Percentiles rank a stretch among this genome's conserved stretches.
Evolutionary conservation across 1,140 invertebrate genomes (phyloP).

Genomic region (Centruroides sculpturatus): DNA sequence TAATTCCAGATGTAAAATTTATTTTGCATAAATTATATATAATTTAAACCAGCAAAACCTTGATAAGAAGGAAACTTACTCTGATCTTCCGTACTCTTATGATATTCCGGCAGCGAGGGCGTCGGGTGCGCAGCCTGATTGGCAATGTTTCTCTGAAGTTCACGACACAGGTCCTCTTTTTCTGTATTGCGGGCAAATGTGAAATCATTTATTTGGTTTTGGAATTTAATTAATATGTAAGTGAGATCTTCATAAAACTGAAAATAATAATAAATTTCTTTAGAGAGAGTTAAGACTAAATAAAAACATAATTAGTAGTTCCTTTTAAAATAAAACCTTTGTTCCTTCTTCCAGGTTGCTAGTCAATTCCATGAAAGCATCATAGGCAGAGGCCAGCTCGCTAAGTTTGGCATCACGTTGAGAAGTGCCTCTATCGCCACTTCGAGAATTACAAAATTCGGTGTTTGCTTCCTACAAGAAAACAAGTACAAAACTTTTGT

Average conservation of each 20-base stretch:
- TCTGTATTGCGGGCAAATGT: conserved; percentile 98
- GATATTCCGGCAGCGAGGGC: no score
- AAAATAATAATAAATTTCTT: conserved; percentile 18
- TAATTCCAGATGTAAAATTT: no score
- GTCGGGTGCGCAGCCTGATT: conserved; percentile 26
- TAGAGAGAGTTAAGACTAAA: neutral
- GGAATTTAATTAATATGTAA: conserved; percentile 79
- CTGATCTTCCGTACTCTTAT: no score
- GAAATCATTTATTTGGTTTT: conserved; percentile 96
- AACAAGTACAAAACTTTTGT: no score
- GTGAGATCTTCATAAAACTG: conserved; percentile 96
- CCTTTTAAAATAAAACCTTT: conserved; percentile 38
- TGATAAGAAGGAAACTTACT: no score
- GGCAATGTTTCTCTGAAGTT: conserved; percentile 62
- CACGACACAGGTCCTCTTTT: conserved; percentile 90
- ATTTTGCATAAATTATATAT: no score
- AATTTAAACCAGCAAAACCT: no score
- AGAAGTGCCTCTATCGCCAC: conserved; percentile 33
- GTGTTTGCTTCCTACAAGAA: conserved; percentile 45
- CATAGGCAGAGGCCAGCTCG: conserved; percentile 73
- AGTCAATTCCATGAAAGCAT: conserved; percentile 78
- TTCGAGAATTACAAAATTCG: conserved; percentile 56
- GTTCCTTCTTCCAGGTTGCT: conserved; percentile 84
- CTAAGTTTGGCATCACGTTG: conserved; percentile 62
- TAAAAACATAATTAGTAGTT: neutral